Base-by-base conservation (phyloP, 37 sponge, comb jelly and placozoan genomes). In the Theonella swinhoei region DNA sequence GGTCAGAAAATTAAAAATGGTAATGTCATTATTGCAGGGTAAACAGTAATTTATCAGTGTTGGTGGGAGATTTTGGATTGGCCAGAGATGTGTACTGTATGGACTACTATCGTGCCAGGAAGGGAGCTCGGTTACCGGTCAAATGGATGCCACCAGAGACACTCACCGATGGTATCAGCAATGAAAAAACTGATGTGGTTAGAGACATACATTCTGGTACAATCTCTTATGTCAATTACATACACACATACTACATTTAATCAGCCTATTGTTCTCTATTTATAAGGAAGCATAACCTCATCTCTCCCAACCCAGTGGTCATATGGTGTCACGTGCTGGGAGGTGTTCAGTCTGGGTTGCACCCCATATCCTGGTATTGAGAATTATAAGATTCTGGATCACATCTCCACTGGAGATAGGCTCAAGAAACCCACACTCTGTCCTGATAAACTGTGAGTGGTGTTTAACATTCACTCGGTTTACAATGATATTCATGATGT, bases 301-400 rank as follows among this genome's bases (percentile, higher is more conserved):
- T n/a, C 14, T 14, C 7, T 47, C 7, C 7, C 14, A 47, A 17
- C 11, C 41, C 34, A 80, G 81, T 80, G 81, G 81, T 80, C 81
- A 4, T 80, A 63, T 68, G 81, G 81, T 25, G 81, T 80, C 70
- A 80, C 81, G 4, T 80, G 81, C 24, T 80, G 81, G 81, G 81
- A 80, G 81, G 42, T 80, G 42, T 80, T 68, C 64, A 80, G 69
- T 68, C 70, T 80, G 11, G 81, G 81, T 5, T 32, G 47, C 3
- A 68, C 70, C 19, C 81, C 81, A 38, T 80, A 80, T 38, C 69
- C 81, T 32, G 47, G 42, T 26, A 39, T 80, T 11, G 54, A 67
- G 39, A 80, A 80, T 63, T 43, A 65, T 17, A 70, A 80, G 40
- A 68, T 80, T 5, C 81, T 80, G 0, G 42, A 68, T 19, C 64